These are phyloP conservation scores for Manis javanica DNA, from an alignment of 2,797 vertebrate genomes.

Conservation along the genomic window DNA sequence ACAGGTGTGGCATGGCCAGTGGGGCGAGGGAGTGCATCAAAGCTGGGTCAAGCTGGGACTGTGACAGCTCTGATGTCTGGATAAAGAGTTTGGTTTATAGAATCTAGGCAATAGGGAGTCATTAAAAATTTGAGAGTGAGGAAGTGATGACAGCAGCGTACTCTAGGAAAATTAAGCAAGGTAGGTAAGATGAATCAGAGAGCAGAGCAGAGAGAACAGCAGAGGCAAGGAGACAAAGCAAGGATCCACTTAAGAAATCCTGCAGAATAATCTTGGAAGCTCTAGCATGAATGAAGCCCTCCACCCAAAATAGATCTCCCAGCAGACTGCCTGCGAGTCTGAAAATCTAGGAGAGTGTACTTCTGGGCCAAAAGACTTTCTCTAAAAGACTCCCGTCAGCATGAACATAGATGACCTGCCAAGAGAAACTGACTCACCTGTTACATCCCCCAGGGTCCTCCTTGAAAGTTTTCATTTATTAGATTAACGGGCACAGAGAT, in stretches of 20 bases:
- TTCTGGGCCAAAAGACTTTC: neutral
- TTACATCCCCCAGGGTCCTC: neutral
- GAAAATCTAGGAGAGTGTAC: neutral
- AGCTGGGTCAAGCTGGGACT: neutral
- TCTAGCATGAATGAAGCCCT: neutral
- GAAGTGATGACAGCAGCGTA: neutral
- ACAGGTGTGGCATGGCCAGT: rapidly evolving
- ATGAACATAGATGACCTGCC: neutral
- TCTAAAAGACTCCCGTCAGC: neutral
- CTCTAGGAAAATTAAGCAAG: neutral
- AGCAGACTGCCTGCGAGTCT: neutral
- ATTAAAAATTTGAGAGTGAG: neutral
- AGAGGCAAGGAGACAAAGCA: neutral
- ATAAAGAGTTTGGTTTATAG: neutral
- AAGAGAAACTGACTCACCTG: neutral
- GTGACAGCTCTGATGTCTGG: neutral
- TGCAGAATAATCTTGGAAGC: neutral
- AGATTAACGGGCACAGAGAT: neutral
- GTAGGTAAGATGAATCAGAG: neutral
- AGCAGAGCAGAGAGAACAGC: neutral
- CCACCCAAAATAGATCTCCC: neutral
- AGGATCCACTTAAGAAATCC: neutral
- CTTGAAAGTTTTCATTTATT: neutral
- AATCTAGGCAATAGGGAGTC: neutral
- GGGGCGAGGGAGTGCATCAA: neutral